phyloP scores from a whole-genome alignment of 1,140 invertebrate genomes.

The Sycophila sp. region DNA sequence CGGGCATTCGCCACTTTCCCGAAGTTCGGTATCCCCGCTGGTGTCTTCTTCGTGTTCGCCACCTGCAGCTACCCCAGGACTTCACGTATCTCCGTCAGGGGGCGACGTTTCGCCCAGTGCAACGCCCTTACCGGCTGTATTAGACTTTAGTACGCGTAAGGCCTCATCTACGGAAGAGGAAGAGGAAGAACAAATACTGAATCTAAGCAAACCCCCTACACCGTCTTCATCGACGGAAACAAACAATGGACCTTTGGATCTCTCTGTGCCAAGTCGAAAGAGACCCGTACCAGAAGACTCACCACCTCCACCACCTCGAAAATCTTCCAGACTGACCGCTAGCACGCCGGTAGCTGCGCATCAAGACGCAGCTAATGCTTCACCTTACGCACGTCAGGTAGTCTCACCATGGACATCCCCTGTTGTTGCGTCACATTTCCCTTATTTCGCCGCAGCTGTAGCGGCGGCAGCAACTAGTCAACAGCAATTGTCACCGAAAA shows the following conservation, averaged over 20 bases:
- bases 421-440: constrained; percentile 78
- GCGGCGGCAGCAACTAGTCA: constrained; percentile 74
- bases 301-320: constrained; percentile 71
- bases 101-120: constrained; percentile 58
- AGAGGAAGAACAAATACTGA: constrained; percentile 73
- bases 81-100: constrained; percentile 59
- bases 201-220: constrained; percentile 72
- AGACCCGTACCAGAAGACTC: constrained; percentile 74
- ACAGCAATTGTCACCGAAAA: constrained; percentile 74
- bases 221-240: constrained; percentile 67
- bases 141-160: constrained; percentile 83
- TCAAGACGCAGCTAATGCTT: constrained; percentile 54
- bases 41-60: constrained; percentile 71
- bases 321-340: constrained; percentile 70
- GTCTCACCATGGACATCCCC: constrained; percentile 81
- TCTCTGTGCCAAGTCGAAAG: constrained; percentile 80
- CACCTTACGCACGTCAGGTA: constrained; percentile 72
- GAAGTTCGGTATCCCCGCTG: constrained; percentile 70
- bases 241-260: constrained; percentile 81
- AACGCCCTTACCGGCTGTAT: constrained; percentile 69
- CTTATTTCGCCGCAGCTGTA: constrained; percentile 84
- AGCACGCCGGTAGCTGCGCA: constrained; percentile 50
- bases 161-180: constrained; percentile 64
- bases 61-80: constrained; percentile 63
- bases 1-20: constrained; percentile 75